Evolutionary conservation across 1,140 invertebrate species (phyloP).

Genomic region (Drosophila kepulauana): DNA sequence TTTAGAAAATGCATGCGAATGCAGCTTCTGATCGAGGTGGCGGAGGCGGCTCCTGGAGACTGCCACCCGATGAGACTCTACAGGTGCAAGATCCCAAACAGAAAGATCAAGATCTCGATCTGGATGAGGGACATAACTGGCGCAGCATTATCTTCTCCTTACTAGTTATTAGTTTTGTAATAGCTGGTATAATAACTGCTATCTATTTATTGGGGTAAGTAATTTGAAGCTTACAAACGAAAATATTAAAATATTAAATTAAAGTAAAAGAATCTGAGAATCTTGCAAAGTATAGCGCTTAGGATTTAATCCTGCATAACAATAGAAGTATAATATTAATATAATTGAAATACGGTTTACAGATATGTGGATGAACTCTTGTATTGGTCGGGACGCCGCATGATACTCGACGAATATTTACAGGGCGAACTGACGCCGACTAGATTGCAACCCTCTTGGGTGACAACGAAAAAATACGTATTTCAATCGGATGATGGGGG

Average conservation of each 20-base stretch:
- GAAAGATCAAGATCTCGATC: conserved; percentile 88
- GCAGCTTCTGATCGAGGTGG: conserved; percentile 91
- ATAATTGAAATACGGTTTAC: conserved; percentile 29
- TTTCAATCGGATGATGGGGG: conserved; percentile 94
- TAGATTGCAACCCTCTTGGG: conserved; percentile 91
- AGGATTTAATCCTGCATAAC: not conserved
- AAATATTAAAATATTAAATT: not conserved
- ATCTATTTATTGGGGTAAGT: conserved; percentile 92
- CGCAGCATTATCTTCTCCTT: conserved; percentile 93
- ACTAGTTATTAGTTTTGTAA: conserved; percentile 93
- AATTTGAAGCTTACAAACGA: not conserved
- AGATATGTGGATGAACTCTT: conserved; percentile 94
- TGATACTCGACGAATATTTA: conserved; percentile 92
- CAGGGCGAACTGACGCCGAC: conserved; percentile 91
- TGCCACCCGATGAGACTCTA: conserved; percentile 94
- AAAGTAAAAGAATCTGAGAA: not conserved
- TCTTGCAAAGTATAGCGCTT: too few relatives aligned
- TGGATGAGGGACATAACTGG: conserved; percentile 94
- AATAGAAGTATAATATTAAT: not conserved
- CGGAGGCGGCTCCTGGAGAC: conserved; percentile 90
- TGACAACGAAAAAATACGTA: conserved; percentile 91
- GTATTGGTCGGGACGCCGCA: conserved; percentile 93
- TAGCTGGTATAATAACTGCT: conserved; percentile 93
- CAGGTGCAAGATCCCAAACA: conserved; percentile 93
- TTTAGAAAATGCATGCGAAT: conserved; percentile 91